Evolutionary conservation across 2,797 vertebrate genomes (phyloP), one percentile per base, ranked within the genome.

Genomic region (Cirrhinus molitorella): DNA sequence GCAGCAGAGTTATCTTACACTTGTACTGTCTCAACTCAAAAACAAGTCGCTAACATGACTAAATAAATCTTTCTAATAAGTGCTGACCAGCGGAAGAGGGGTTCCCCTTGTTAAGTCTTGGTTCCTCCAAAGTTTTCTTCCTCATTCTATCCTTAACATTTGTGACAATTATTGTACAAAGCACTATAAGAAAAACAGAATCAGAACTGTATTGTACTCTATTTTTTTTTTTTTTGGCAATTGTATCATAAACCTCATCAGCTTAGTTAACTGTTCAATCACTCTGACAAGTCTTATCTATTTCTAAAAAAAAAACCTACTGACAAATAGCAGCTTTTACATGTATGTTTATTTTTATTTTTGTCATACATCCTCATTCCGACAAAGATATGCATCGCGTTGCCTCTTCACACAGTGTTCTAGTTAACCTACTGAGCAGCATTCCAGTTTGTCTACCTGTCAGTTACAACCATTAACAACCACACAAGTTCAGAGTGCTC

Each of bases 311-410:
- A n/a, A n/a, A n/a, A n/a, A n/a, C n/a, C n/a, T n/a, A n/a, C 23
- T 67, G 40, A 23, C 34, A 31, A 55, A n/a, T 16, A 37, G 17
- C 5, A 40, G 43, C 21, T 37, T 16, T n/a, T n/a, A n/a, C n/a
- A n/a, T n/a, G n/a, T 37, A 43, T 81, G 31, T 40, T 73, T 23
- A 40, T 80, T 79, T 74, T 43, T 21, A 53, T 55, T 31, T 81
- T n/a, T 78, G n/a, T 5, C 23, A 28, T 40, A 14, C 37, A 78
- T 81, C 84, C 79, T 85, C 85, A 84, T 87, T 84, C 85, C 23
- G 37, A 55, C 37, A 45, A 25, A 55, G 61, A 70, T 55, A 47
- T 59, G 37, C 6, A 17, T 81, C 14, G 23, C 31, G 31, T 75
- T 71, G 61, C 78, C 43, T 47, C 23, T 57, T 61, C 7, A 9